Percentiles rank a stretch among this genome's conserved stretches.
Evolutionary conservation across 2,888 invertebrate species (phyloP).

Genomic region (Meiosimyza platycephala): DNA sequence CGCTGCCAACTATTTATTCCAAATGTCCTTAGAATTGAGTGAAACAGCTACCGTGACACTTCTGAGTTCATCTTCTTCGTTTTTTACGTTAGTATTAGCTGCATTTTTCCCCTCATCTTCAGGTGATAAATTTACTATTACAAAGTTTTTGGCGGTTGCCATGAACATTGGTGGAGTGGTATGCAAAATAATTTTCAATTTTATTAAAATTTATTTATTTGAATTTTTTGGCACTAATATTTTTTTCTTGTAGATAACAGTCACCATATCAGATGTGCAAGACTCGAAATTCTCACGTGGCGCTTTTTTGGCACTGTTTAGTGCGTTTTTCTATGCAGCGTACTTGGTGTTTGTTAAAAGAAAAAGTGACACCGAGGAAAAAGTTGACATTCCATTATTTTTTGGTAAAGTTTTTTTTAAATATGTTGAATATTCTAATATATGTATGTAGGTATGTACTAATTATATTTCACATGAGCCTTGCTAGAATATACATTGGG

Average conservation of each 20-base stretch:
- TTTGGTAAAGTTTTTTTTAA: conserved; percentile 77
- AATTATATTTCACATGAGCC: too few species aligned
- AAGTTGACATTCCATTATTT: conserved; percentile 94
- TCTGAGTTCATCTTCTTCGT: conserved; percentile 87
- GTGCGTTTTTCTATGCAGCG: conserved; percentile 89
- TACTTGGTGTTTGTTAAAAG: conserved; percentile 89
- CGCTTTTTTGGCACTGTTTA: conserved; percentile 83
- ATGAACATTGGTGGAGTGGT: conserved; percentile 84
- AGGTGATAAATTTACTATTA: conserved; percentile 85
- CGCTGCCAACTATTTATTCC: conserved; percentile 91
- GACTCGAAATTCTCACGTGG: conserved; percentile 80
- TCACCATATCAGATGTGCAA: conserved; percentile 80
- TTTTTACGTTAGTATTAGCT: conserved; percentile 89
- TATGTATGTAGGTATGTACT: not conserved
- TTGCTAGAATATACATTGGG: too few species aligned
- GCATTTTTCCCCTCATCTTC: conserved; percentile 86
- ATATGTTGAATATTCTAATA: not conserved
- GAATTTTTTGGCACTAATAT: not conserved
- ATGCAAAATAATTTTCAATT: conserved; percentile 59
- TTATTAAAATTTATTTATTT: conserved; percentile 32
- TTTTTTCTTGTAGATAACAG: conserved; percentile 72
- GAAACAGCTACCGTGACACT: conserved; percentile 89
- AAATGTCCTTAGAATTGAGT: conserved; percentile 85
- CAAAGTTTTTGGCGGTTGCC: conserved; percentile 84
- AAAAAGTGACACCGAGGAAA: conserved; percentile 91